phyloP scores from a whole-genome alignment of 1,140 invertebrate genomes.

The Diprion similis region DNA sequence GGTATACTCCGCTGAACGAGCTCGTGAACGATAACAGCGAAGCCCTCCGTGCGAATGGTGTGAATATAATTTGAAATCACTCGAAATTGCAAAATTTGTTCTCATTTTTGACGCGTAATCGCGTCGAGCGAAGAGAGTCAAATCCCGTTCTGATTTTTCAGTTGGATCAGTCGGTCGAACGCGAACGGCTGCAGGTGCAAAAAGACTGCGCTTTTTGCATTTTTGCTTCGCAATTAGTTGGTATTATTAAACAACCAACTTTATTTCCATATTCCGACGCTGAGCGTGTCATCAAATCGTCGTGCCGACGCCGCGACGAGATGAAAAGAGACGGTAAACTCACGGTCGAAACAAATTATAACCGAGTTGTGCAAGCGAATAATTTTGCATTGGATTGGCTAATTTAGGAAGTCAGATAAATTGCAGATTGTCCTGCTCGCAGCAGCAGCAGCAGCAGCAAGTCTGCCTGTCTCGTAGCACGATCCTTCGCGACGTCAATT shows the following conservation, averaged over 20 bases:
- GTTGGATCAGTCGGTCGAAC: conserved; percentile 3
- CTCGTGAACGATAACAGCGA: too few relatives aligned
- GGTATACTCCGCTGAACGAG: too few relatives aligned
- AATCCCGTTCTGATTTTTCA: background rate
- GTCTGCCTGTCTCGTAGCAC: background rate
- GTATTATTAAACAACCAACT: conserved; percentile 5
- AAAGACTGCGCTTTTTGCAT: background rate
- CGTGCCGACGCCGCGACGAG: background rate
- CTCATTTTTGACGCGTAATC: too few relatives aligned
- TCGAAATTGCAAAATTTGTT: too few relatives aligned
- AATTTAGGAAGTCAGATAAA: background rate
- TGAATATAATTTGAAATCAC: too few relatives aligned
- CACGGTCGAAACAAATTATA: background rate
- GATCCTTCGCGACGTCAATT: background rate
- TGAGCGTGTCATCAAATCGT: background rate
- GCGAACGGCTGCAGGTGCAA: background rate
- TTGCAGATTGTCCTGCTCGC: background rate
- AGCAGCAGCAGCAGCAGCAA: background rate
- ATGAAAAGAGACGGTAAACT: background rate
- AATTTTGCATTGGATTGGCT: conserved; percentile 3
- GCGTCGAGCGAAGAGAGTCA: too few relatives aligned
- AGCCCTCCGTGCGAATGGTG: too few relatives aligned
- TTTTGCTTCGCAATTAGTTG: background rate
- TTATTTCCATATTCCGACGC: background rate
- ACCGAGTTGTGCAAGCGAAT: background rate